phyloP scores from a whole-genome alignment of 2,113 vertebrate species.

The Paratilapia polleni region DNA sequence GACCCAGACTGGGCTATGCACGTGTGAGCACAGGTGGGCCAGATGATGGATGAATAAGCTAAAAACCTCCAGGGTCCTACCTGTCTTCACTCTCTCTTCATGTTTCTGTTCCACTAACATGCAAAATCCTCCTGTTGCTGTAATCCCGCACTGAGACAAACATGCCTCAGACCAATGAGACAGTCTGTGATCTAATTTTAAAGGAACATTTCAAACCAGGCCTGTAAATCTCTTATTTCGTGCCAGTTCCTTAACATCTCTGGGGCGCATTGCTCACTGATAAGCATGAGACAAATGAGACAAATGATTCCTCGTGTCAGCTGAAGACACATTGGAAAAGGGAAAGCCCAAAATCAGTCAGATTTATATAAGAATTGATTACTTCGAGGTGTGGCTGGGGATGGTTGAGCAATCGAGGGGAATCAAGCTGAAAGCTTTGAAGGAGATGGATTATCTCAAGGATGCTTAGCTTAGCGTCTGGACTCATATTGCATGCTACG shows the following conservation, averaged over 20 bases:
- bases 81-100: slow-evolving; percentile 12
- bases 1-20: slow-evolving; percentile 32
- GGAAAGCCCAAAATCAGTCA: slow-evolving; percentile 19
- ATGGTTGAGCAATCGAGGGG: slow-evolving; percentile 53
- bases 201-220: background rate
- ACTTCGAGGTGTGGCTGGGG: slow-evolving; percentile 36
- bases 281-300: slow-evolving; percentile 33
- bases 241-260: slow-evolving; percentile 5
- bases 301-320: slow-evolving; percentile 33
- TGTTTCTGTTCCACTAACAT: slow-evolving; percentile 1
- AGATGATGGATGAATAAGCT: slow-evolving; percentile 55
- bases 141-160: slow-evolving; percentile 24
- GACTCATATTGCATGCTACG: slow-evolving; percentile 36
- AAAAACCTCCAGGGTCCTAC: slow-evolving; percentile 17
- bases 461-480: slow-evolving; percentile 53
- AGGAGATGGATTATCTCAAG: slow-evolving; percentile 57
- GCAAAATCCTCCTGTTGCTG: background rate
- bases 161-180: background rate
- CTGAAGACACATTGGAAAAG: background rate
- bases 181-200: slow-evolving; percentile 1
- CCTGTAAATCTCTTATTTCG: background rate
- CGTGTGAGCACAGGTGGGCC: slow-evolving; percentile 52
- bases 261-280: slow-evolving; percentile 10
- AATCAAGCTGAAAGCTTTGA: slow-evolving; percentile 25
- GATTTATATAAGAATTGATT: slow-evolving; percentile 61